Evolutionary conservation across 2,888 invertebrate species (phyloP).

Genomic region (Andrena haemorrhoa): DNA sequence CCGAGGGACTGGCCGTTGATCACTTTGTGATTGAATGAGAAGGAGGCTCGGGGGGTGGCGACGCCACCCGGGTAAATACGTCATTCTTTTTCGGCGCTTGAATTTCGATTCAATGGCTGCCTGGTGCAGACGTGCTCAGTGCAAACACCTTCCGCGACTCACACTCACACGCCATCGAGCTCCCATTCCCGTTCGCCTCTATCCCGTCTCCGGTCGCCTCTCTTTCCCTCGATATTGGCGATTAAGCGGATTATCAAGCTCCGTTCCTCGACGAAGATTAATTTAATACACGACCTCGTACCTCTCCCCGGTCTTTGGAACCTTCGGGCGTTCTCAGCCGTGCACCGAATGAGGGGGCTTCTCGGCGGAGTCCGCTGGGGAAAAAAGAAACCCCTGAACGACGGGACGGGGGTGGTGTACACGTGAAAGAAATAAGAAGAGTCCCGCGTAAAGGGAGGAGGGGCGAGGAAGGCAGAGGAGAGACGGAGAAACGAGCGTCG

Average conservation of each 20-base stretch:
- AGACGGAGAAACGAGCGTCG: slow-evolving; percentile 52
- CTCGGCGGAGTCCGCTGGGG: neutral
- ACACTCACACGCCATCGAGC: neutral
- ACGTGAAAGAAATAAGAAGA: slow-evolving; percentile 22
- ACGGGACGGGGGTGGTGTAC: neutral
- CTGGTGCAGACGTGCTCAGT: neutral
- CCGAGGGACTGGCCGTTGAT: slow-evolving; percentile 75
- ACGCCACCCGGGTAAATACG: slow-evolving; percentile 22
- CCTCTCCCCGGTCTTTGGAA: slow-evolving; percentile 66
- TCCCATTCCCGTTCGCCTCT: neutral
- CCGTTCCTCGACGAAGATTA: slow-evolving; percentile 70
- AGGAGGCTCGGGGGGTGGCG: slow-evolving; percentile 45
- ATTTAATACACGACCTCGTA: slow-evolving; percentile 76
- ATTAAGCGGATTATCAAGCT: slow-evolving; percentile 60
- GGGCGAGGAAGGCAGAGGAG: slow-evolving; percentile 3
- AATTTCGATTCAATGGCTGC: slow-evolving; percentile 67
- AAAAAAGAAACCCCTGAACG: neutral
- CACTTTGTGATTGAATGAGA: slow-evolving; percentile 80
- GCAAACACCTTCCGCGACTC: too few relatives aligned
- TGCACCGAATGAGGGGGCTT: neutral
- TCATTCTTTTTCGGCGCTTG: slow-evolving; percentile 67
- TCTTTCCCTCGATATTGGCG: slow-evolving; percentile 49
- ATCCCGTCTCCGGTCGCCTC: neutral
- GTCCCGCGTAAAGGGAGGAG: slow-evolving; percentile 8
- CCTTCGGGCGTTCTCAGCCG: slow-evolving; percentile 33